Base-by-base conservation (phyloP, 2,113 vertebrate species). In the Chauna torquata region DNA sequence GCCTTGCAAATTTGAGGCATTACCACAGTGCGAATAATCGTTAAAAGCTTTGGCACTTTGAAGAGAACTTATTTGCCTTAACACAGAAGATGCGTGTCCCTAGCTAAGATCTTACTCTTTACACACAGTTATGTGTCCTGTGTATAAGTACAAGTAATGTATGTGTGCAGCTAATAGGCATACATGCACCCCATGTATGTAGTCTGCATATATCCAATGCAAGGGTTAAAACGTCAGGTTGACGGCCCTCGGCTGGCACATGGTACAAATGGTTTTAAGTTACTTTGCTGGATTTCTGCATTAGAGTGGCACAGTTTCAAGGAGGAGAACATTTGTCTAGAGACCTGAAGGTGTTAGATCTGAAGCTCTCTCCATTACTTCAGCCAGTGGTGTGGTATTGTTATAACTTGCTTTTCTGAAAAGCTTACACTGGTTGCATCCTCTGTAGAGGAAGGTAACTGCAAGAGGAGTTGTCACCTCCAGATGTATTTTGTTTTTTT, bases 111-210 rank as follows among this genome's bases (percentile, higher is more conserved):
- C 28, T 22, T 3, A 6, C 4, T 55, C 27, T 38, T 38, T 22
- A 0, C 14, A 8, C 25, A 40, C n/a, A 30, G 47, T 5, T 30
- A 1, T 0, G 3, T 2, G 1, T 1, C 11, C 4, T 47, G 55
- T 52, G 3, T 13, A 1, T 17, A 11, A 49, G 15, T 5, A 11
- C 5, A 5, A 8, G 20, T 25, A 30, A 7, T 1, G 27, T 0
- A 0, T 11, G 13, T 12, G 57, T 11, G 25, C 50, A 3, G 34
- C 57, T 61, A 2, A 0, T 24, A 30, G 0, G 16, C 32, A 24
- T 18, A 7, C 13, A 4, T 8, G n/a, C 8, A 5, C 34, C 36
- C 36, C 22, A 0, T 3, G 12, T 40, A 8, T 42, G 0, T 1
- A 18, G 42, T 19, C 55, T 76, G 57, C 24, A 0, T 3, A 64